Conservation (phyloP, 2,888 invertebrate genomes). For the Meiosimyza platycephala region DNA sequence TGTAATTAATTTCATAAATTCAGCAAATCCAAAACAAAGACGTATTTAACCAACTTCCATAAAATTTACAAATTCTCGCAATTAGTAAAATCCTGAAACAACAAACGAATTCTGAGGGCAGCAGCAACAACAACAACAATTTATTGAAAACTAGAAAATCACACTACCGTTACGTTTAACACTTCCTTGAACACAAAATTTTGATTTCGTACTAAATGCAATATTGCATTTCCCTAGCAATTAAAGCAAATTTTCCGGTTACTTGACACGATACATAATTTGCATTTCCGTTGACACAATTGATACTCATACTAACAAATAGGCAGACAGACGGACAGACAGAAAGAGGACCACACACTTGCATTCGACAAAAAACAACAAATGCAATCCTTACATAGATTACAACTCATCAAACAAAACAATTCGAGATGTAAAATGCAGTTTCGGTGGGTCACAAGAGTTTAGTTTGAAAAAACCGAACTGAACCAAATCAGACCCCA, state of each 20-base stretch:
- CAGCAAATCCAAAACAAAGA: too few species aligned
- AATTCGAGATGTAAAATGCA: neutral
- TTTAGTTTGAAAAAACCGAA: too few species aligned
- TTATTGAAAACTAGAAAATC: neutral
- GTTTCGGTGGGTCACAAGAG: too few species aligned
- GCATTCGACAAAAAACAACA: conserved; percentile 12
- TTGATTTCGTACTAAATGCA: conserved; percentile 18
- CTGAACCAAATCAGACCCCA: neutral
- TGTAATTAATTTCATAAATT: too few species aligned
- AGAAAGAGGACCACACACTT: conserved; percentile 10
- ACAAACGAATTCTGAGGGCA: neutral
- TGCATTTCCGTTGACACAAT: conserved; percentile 58
- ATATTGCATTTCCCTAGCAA: conserved; percentile 50
- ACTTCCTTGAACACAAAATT: conserved; percentile 25
- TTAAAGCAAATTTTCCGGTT: conserved; percentile 66
- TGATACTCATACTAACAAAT: neutral
- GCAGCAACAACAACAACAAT: conserved; percentile 5
- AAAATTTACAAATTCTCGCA: too few species aligned
- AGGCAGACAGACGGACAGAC: conserved; percentile 24
- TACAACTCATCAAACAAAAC: conserved; percentile 25
- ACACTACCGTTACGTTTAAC: neutral
- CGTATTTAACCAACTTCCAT: too few species aligned
- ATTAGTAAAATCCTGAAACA: too few species aligned
- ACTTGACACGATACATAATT: conserved; percentile 66
- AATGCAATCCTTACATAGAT: conserved; percentile 29